Evolutionary conservation across 2,113 vertebrate genomes (phyloP), one percentile per base, ranked within the genome.

Genomic region (Barbus barbus): DNA sequence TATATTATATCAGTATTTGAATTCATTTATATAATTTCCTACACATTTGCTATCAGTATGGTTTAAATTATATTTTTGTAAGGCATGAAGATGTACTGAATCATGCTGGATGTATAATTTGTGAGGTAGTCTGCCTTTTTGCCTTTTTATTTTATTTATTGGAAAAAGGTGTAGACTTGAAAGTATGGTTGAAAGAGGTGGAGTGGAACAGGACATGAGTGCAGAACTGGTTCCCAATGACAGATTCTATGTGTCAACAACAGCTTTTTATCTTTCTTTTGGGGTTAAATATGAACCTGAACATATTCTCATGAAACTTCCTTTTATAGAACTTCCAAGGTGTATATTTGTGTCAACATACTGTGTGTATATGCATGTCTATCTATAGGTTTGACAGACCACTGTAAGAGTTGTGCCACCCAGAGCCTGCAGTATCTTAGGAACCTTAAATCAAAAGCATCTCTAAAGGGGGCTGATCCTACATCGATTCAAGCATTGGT

Each of bases 351-450:
- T 83, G n/a, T n/a, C 28, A 71, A 13, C 28, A 5, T 48, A n/a
- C n/a, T n/a, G n/a, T n/a, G 48, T n/a, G 9, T 41, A n/a, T 85
- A 20, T 28, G 16, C 2, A 2, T 84, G 11, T 53, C n/a, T 56
- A 18, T 80, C 24, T 69, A 0, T 88, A 99, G 98, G 94, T 83
- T 91, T 99, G 90, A 93, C 79, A 0, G 97, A 97, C 88, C 93
- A 90, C 14, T 99, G 98, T 91, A 92, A 95, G 84, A 93, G 93
- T 51, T 98, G 96, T 0, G 97, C 95, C 78, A 93, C 92, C 56
- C 86, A 51, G 58, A 95, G 95, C 60, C 91, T 99, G 88, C 90
- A 91, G 61, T 97, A 95, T 84, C 44, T 96, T 84, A 90, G 86
- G 0, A 83, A 95, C 76, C 93, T 99, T 81, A 97, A 96, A 92